Evolutionary conservation across 2,888 invertebrate species (phyloP).

Genomic region (Thera obeliscata): DNA sequence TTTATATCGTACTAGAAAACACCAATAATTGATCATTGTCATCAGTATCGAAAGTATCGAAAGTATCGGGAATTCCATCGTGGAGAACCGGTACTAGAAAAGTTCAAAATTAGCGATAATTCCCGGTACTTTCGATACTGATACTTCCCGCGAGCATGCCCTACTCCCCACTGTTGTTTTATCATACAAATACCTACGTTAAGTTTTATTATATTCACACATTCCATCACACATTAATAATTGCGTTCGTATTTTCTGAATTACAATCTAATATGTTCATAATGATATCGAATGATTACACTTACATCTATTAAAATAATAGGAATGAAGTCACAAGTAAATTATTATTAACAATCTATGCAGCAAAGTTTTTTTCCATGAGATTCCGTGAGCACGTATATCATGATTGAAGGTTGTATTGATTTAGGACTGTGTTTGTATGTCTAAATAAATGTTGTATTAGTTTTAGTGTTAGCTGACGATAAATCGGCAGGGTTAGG

Average conservation of each 20-base stretch:
- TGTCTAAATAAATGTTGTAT: conserved; percentile 59
- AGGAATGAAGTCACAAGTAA: conserved; percentile 54
- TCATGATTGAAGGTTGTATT: conserved; percentile 46
- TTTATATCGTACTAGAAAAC: too few species aligned
- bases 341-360: conserved; percentile 18
- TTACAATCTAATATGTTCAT: conserved; percentile 58
- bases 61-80: too few species aligned
- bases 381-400: conserved; percentile 51
- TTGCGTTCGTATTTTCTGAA: conserved; percentile 56
- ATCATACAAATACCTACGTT: conserved; percentile 5
- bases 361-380: conserved; percentile 52
- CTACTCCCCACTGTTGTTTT: conserved; percentile 6
- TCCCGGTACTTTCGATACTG: too few species aligned
- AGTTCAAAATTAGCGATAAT: too few species aligned
- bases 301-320: conserved; percentile 61
- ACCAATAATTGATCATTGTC: too few species aligned
- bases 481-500: conserved; percentile 73
- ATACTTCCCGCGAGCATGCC: too few species aligned
- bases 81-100: too few species aligned
- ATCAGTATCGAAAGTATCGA: too few species aligned
- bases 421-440: conserved; percentile 61
- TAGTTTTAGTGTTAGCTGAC: conserved; percentile 68
- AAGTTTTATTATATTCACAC: conserved; percentile 25
- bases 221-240: conserved; percentile 47
- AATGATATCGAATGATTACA: conserved; percentile 64